Percentiles rank a stretch among this genome's conserved stretches.
Conservation (phyloP, 2,113 vertebrate species). For the Indicator indicator region DNA sequence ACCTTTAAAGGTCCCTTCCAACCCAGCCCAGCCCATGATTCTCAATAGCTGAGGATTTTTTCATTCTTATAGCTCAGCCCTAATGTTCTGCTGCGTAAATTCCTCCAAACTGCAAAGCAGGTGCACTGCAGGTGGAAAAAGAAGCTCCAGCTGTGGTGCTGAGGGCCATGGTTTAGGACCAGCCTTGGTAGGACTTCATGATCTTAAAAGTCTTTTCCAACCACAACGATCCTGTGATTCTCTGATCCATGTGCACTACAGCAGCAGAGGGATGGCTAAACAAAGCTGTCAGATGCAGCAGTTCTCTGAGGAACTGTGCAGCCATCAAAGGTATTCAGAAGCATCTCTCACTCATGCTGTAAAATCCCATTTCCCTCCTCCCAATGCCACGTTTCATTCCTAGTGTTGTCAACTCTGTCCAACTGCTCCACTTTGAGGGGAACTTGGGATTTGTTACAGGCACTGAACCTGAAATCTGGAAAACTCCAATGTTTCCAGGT, state of each 20-base stretch:
- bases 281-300: background rate
- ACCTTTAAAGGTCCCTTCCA: too few species aligned
- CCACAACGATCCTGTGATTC: too few species aligned
- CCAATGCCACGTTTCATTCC: background rate
- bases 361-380: background rate
- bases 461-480: background rate
- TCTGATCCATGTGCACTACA: accelerated
- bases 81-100: background rate
- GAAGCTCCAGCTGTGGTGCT: too few species aligned
- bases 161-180: too few species aligned
- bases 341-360: background rate
- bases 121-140: background rate
- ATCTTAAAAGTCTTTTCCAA: too few species aligned
- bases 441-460: background rate
- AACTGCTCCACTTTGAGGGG: background rate
- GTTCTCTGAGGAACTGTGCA: background rate
- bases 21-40: too few species aligned
- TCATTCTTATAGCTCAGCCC: background rate
- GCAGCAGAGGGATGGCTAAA: background rate
- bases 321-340: background rate
- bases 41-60: background rate
- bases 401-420: background rate
- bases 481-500: background rate
- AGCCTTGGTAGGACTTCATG: too few species aligned
- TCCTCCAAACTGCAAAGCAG: background rate